Percentiles rank a stretch among this genome's conserved stretches.
Conservation (phyloP, 2,113 vertebrate genomes). For the Willisornis vidua region DNA sequence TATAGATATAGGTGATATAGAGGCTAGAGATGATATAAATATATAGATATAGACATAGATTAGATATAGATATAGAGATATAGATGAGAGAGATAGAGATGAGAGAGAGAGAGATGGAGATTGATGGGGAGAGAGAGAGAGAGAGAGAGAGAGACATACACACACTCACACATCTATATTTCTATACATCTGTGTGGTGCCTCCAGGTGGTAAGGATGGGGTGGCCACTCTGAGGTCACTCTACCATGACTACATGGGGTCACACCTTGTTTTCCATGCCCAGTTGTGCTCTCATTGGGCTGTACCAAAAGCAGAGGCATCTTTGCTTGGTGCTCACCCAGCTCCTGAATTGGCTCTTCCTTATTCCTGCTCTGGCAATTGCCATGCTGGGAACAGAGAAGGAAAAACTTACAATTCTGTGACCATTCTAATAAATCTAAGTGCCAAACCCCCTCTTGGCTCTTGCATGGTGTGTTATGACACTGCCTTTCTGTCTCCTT, state of each 20-base stretch:
- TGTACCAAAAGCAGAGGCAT: background rate
- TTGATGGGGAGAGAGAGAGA: no score
- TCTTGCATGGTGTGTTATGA: no score
- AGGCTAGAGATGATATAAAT: no score
- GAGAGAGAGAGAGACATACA: no score
- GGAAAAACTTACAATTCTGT: background rate
- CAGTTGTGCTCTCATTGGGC: background rate
- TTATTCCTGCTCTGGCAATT: background rate
- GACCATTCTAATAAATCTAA: constrained; percentile 11
- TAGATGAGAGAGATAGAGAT: no score
- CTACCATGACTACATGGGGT: background rate
- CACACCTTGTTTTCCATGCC: background rate
- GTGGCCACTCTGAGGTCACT: background rate
- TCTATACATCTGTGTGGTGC: no score
- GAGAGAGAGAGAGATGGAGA: no score
- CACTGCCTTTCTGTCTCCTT: background rate
- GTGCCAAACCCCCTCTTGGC: background rate
- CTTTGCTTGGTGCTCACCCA: background rate
- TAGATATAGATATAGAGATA: no score
- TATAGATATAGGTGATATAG: no score
- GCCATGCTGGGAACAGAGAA: background rate
- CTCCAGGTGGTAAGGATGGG: background rate
- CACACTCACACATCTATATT: no score
- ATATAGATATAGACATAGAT: no score
- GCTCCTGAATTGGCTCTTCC: background rate